These are phyloP conservation scores for Proisotoma minuta DNA, from an alignment of 2,888 invertebrate species.

Conservation along the genomic window DNA sequence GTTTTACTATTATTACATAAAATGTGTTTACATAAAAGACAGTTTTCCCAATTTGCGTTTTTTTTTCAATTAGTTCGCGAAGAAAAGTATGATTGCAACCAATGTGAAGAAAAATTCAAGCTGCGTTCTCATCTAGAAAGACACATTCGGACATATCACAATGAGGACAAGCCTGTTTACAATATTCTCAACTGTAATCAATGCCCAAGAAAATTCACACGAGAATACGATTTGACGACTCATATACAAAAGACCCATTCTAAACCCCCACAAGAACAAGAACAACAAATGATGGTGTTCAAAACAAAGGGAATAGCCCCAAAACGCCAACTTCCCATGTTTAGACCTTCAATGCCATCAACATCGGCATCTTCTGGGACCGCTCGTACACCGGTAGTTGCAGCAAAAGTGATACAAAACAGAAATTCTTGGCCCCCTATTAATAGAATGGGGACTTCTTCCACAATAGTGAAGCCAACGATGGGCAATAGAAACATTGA, in stretches of 20 bases:
- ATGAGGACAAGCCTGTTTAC: constrained; percentile 13
- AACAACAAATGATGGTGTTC: neutral
- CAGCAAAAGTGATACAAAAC: neutral
- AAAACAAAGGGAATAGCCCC: no score
- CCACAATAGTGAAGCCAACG: neutral
- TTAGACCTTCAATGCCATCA: neutral
- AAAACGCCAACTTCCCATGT: no score
- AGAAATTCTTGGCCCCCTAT: neutral
- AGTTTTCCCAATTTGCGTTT: neutral
- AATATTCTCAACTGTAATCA: constrained; percentile 17
- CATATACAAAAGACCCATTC: constrained; percentile 13
- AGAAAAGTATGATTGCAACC: constrained; percentile 15
- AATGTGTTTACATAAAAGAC: neutral
- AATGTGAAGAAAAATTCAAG: constrained; percentile 30
- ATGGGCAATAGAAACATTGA: neutral
- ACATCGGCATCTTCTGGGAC: neutral
- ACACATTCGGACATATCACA: constrained; percentile 29
- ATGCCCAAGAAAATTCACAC: constrained; percentile 24
- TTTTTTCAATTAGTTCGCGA: neutral
- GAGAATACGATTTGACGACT: constrained; percentile 28
- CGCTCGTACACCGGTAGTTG: neutral
- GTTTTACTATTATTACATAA: neutral
- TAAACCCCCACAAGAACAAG: neutral
- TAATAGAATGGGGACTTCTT: neutral
- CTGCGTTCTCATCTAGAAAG: constrained; percentile 28